Percentiles rank a stretch among this genome's conserved stretches.
Evolutionary conservation across 35 echinoderm and acorn worm genomes (phyloP).

Genomic region (Patiria miniata): DNA sequence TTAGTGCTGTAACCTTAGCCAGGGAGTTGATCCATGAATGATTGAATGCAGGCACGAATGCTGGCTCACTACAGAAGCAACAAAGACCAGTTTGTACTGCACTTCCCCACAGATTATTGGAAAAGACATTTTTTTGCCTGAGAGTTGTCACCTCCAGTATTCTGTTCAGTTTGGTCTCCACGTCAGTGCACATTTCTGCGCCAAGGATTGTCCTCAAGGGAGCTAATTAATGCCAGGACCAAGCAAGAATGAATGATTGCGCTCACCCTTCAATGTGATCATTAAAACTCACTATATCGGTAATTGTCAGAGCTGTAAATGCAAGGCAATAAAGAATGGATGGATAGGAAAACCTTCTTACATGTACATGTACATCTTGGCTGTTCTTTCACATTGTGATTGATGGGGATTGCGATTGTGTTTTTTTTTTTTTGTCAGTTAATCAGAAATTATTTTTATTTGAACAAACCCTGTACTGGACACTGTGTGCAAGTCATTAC

Average conservation of each 20-base stretch:
- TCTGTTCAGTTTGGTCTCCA: neutral
- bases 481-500: no score
- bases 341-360: no score
- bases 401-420: no score
- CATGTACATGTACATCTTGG: no score
- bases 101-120: neutral
- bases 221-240: slow-evolving; percentile 6
- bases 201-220: neutral
- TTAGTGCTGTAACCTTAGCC: neutral
- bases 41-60: slow-evolving; percentile 6
- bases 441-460: no score
- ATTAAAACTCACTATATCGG: slow-evolving; percentile 11
- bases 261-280: neutral
- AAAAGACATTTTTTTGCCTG: slow-evolving; percentile 1
- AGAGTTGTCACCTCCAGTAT: no score
- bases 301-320: neutral
- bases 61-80: neutral
- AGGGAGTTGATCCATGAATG: slow-evolving; percentile 15
- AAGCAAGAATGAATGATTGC: slow-evolving; percentile 9
- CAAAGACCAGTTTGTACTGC: neutral
- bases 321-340: neutral
- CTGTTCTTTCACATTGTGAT: no score
- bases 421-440: no score
- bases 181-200: neutral
- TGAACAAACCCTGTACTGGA: no score